Percentiles rank a stretch among this genome's conserved stretches.
phyloP scores from a whole-genome alignment of 2,113 vertebrate genomes.

The Charadrius vociferus region DNA sequence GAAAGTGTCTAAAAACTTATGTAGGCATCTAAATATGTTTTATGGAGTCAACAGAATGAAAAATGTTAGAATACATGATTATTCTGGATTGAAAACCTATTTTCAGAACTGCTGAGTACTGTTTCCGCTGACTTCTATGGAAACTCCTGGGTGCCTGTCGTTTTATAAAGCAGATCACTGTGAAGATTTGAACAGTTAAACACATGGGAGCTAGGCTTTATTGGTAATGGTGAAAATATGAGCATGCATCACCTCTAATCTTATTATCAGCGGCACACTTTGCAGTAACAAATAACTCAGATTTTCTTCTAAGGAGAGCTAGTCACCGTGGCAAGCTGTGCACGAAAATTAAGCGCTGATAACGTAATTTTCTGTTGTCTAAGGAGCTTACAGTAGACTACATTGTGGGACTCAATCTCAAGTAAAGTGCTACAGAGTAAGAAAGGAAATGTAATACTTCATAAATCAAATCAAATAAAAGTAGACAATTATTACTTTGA shows the following conservation, averaged over 20 bases:
- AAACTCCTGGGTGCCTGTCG: neutral
- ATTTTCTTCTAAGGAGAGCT: neutral
- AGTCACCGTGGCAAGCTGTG: slow-evolving; percentile 9
- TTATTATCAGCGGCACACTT: neutral
- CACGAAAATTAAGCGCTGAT: neutral
- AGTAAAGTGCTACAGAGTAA: neutral
- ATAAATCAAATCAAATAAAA: neutral
- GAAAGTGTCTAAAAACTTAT: neutral
- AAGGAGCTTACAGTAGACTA: neutral
- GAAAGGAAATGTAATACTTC: neutral
- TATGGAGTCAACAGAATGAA: neutral
- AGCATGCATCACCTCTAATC: neutral
- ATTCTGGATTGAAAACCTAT: neutral
- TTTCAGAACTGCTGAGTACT: neutral
- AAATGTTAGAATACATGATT: neutral
- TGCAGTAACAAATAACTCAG: neutral
- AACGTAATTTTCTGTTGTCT: neutral
- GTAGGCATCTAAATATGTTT: neutral
- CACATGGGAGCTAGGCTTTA: neutral
- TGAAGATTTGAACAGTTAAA: neutral
- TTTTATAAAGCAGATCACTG: neutral
- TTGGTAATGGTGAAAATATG: neutral
- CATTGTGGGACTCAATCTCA: neutral
- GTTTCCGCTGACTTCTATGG: neutral
- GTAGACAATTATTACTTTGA: neutral